These are phyloP conservation scores for Oreochromis spilurus DNA, from an alignment of 2,113 vertebrate species.

Conservation along the genomic window DNA sequence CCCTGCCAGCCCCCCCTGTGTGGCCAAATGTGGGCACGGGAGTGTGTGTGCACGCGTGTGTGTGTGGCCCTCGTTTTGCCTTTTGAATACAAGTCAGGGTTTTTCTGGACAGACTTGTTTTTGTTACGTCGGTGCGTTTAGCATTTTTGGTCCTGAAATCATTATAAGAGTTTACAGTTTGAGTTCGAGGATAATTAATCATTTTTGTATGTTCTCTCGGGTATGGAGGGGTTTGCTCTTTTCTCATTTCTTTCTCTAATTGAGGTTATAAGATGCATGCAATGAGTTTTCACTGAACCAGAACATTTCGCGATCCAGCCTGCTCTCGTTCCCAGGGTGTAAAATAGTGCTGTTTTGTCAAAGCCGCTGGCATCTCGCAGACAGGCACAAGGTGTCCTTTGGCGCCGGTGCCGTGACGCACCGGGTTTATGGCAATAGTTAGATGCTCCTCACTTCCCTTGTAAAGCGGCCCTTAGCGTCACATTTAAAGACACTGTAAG, in stretches of 20 bases:
- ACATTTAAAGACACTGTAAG: not conserved
- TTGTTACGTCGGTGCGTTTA: not conserved
- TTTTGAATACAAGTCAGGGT: not conserved
- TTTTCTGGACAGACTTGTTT: not conserved
- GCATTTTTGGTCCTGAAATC: not conserved
- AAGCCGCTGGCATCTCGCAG: not conserved
- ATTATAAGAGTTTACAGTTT: not conserved
- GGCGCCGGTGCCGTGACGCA: not conserved
- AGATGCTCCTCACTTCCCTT: not conserved
- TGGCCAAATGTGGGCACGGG: constrained; percentile 14
- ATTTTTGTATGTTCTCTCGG: not conserved
- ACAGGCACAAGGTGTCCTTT: not conserved
- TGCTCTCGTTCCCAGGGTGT: not conserved
- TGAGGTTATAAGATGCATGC: not conserved
- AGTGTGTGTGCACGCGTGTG: not conserved
- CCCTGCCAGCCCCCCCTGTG: constrained; percentile 36
- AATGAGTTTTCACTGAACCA: not conserved
- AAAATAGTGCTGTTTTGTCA: not conserved
- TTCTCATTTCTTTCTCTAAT: not conserved
- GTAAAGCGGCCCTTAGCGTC: not conserved
- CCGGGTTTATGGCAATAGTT: not conserved
- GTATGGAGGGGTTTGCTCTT: not conserved
- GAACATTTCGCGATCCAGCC: not conserved
- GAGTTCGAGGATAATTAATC: not conserved
- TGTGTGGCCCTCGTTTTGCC: not conserved